These are phyloP conservation scores for Brotula barbata DNA, from an alignment of 2,797 vertebrate species.

Conservation along the genomic window DNA sequence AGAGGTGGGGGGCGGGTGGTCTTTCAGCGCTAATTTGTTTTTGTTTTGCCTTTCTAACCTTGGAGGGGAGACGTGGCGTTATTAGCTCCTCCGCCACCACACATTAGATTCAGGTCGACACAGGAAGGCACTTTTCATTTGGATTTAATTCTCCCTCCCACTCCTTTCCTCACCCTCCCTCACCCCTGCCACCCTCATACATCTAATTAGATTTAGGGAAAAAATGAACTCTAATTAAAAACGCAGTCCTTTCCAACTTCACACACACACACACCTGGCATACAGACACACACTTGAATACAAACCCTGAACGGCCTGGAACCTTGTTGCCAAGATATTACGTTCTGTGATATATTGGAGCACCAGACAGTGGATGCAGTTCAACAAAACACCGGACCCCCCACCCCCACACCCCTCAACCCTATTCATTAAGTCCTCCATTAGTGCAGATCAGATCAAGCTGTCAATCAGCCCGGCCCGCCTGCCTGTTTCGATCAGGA, in stretches of 20 bases:
- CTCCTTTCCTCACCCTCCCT: constrained; percentile 16
- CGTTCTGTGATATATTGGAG: constrained; percentile 45
- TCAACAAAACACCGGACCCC: constrained; percentile 15
- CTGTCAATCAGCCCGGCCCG: constrained; percentile 52
- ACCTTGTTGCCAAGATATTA: constrained; percentile 42
- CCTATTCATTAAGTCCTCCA: constrained; percentile 65
- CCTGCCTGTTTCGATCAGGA: constrained; percentile 45
- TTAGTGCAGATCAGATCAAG: constrained; percentile 69
- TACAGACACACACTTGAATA: background rate
- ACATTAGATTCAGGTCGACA: constrained; percentile 70
- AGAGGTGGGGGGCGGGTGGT: too few species aligned
- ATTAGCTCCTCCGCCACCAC: constrained; percentile 66
- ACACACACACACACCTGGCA: constrained; percentile 17
- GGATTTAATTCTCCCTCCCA: constrained; percentile 66
- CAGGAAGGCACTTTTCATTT: constrained; percentile 76
- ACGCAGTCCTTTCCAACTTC: constrained; percentile 51
- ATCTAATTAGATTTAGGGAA: constrained; percentile 78
- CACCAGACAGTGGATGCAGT: constrained; percentile 31
- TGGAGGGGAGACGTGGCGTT: constrained; percentile 55
- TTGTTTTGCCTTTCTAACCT: constrained; percentile 67
- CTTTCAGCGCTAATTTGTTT: constrained; percentile 1
- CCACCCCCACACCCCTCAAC: constrained; percentile 10
- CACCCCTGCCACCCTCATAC: constrained; percentile 53
- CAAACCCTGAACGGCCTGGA: constrained; percentile 31
- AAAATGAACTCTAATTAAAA: constrained; percentile 80